phyloP scores from a whole-genome alignment of 2,888 invertebrate genomes.

The Mesorhabditis belari region DNA sequence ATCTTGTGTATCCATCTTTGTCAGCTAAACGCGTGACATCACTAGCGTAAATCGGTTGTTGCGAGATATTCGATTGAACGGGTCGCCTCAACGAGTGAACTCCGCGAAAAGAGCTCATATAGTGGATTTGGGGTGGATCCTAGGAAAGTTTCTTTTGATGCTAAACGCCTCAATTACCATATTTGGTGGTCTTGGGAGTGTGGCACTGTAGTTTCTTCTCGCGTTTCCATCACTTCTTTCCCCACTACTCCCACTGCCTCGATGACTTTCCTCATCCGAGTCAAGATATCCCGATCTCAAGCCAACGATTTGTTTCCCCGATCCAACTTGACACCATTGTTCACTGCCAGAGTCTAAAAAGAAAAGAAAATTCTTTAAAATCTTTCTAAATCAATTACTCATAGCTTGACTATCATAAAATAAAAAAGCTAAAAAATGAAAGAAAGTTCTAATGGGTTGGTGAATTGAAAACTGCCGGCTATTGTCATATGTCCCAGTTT shows the following conservation, averaged over 20 bases:
- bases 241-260: too few relatives aligned
- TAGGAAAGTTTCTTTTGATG: not conserved
- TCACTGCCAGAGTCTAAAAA: not conserved
- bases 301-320: not conserved
- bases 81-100: not conserved
- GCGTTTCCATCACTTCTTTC: too few relatives aligned
- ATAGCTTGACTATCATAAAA: too few relatives aligned
- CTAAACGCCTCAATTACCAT: not conserved
- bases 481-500: too few relatives aligned
- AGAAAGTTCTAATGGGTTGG: too few relatives aligned
- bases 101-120: not conserved
- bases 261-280: not conserved
- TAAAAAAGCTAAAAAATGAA: too few relatives aligned
- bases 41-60: not conserved
- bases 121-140: not conserved
- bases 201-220: not conserved
- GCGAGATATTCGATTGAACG: not conserved
- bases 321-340: not conserved
- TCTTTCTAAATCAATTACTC: not conserved
- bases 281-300: not conserved
- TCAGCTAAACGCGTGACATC: not conserved
- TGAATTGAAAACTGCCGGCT: too few relatives aligned
- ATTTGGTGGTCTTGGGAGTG: not conserved
- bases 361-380: not conserved
- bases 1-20: not conserved